Evolutionary conservation across 2,113 vertebrate genomes (phyloP).

Genomic region (Cottus gobio): DNA sequence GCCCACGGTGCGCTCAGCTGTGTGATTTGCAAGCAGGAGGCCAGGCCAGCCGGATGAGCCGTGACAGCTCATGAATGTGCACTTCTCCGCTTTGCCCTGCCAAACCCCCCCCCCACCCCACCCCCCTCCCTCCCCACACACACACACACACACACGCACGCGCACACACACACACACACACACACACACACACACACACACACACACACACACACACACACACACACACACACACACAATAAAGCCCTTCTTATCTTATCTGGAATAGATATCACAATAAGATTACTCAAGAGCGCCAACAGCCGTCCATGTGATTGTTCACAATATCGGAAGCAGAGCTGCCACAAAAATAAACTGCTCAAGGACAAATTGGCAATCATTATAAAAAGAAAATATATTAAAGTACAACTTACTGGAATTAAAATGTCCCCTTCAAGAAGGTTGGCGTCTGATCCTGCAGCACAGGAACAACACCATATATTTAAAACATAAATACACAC

Average conservation of each 20-base stretch:
- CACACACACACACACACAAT: neutral
- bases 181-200: too few species aligned
- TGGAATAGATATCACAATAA: neutral
- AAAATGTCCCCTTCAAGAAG: slow-evolving; percentile 92
- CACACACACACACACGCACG: too few species aligned
- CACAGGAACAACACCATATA: neutral
- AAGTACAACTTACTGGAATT: slow-evolving; percentile 71
- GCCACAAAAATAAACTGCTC: neutral
- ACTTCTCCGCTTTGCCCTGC: slow-evolving; percentile 17
- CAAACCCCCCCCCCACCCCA: slow-evolving; percentile 6
- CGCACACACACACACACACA: too few species aligned
- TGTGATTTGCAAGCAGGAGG: slow-evolving; percentile 7
- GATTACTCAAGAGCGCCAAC: neutral
- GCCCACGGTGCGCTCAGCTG: slow-evolving; percentile 16
- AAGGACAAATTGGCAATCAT: neutral
- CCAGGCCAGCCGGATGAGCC: slow-evolving; percentile 26
- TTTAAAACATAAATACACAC: neutral
- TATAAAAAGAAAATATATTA: neutral
- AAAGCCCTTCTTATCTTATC: neutral
- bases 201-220: too few species aligned
- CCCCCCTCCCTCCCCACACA: too few species aligned
- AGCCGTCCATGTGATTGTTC: neutral
- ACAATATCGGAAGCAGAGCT: neutral
- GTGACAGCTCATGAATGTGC: slow-evolving; percentile 50
- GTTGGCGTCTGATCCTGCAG: slow-evolving; percentile 82